Base-by-base conservation (phyloP, 2,797 vertebrate species). In the Trachurus trachurus region DNA sequence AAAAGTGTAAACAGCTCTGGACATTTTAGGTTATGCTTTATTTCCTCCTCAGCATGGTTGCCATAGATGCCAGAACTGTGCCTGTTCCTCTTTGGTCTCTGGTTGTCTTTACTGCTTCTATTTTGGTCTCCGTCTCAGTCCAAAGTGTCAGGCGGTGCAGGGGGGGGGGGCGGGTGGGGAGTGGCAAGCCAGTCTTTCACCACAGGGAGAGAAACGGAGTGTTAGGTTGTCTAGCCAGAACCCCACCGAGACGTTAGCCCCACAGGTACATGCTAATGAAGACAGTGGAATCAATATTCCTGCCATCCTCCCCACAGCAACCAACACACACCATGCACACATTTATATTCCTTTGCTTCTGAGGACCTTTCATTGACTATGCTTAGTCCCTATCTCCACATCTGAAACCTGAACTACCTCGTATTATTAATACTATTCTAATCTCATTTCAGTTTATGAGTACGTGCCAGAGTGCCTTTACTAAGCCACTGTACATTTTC, bases 231-330 rank as follows among this genome's bases (percentile, higher is more conserved):
- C 91, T 92, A 39, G 88, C 82, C 87, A 72, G 83, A 87, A 73
- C 80, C 90, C 91, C 84, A 45, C 44, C 52, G 89, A 91, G 93
- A 90, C 76, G 76, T 87, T 80, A 86, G 78, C 87, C 89, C 85
- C 90, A 89, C 83, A 90, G 93, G 91, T 91, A 84, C 86, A 92
- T 91, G 88, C 86, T 89, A 88, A 93, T 92, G 87, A 91, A 86
- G 87, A 84, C 70, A 50, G 78, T 9, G 50, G 64, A 87, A 91
- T 92, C 90, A 79, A 90, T 89, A 86, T 86, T 87, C 83, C 82
- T 88, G 82, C 84, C 81, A 76, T 72, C 67, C 77, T 76, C 79
- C 75, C 52, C 67, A 54, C 66, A 50, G 65, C 3, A 1, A 61
- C 54, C 58, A 74, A 63, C 78, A 72, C 69, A 56, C 69, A 81